phyloP scores from a whole-genome alignment of 2,113 vertebrate genomes.

The Pangasianodon gigas region DNA sequence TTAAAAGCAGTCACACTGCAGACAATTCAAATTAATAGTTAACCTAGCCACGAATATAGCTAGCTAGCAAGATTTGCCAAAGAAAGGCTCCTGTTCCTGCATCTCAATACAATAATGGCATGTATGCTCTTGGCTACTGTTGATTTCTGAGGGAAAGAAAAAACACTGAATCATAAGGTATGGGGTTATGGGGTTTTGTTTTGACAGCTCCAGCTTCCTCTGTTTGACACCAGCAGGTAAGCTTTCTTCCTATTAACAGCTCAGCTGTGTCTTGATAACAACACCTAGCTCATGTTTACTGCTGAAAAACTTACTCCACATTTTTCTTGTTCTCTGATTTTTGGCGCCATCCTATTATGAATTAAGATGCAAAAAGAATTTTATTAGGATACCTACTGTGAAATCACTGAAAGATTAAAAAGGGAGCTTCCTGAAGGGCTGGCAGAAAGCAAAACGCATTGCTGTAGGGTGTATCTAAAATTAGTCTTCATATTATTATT shows the following conservation, averaged over 20 bases:
- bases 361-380: neutral
- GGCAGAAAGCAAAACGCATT: neutral
- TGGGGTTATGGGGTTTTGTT: slow-evolving; percentile 16
- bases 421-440: neutral
- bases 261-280: neutral
- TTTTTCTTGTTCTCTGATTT: neutral
- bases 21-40: neutral
- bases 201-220: slow-evolving; percentile 5
- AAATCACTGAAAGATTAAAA: slow-evolving; percentile 9
- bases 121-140: neutral
- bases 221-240: slow-evolving; percentile 1
- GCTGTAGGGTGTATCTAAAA: neutral
- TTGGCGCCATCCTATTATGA: neutral
- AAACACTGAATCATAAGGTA: neutral
- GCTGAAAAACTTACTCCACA: neutral
- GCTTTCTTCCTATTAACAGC: slow-evolving; percentile 1
- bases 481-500: neutral
- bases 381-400: neutral
- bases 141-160: neutral
- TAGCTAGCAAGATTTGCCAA: neutral
- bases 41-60: neutral
- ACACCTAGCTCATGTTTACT: neutral
- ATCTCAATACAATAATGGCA: neutral
- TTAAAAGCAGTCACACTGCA: neutral
- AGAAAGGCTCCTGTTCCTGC: neutral